Evolutionary conservation across 2,113 vertebrate genomes (phyloP).

Genomic region (Neotoma lepida): DNA sequence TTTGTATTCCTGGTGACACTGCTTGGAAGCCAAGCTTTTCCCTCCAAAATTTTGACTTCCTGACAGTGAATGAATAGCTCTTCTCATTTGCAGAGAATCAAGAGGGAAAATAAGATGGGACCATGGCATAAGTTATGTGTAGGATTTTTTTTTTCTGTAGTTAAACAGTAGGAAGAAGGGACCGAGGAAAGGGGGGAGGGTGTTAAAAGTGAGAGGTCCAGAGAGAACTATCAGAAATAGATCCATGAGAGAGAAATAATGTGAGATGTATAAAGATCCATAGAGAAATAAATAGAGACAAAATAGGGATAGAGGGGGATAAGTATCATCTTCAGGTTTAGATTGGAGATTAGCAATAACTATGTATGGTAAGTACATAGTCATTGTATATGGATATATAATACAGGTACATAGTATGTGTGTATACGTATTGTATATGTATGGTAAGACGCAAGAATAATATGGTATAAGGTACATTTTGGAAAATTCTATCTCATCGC

Average conservation of each 20-base stretch:
- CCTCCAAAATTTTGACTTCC: slow-evolving; percentile 61
- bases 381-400: too few relatives aligned
- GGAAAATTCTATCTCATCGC: neutral
- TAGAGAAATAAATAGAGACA: neutral
- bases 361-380: too few relatives aligned
- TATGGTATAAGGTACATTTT: neutral
- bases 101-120: neutral
- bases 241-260: fast-evolving
- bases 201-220: fast-evolving
- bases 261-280: too few relatives aligned
- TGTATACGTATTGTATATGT: too few relatives aligned
- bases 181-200: fast-evolving
- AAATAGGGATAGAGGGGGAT: neutral
- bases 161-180: neutral
- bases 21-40: slow-evolving; percentile 44
- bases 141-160: neutral
- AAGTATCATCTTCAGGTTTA: neutral
- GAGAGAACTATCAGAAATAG: neutral
- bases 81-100: slow-evolving; percentile 4
- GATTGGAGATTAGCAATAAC: neutral
- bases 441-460: neutral
- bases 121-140: too few relatives aligned
- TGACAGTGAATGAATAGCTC: neutral
- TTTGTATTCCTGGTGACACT: slow-evolving; percentile 62
- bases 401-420: too few relatives aligned